These are phyloP conservation scores for Amphipyra berbera DNA, from an alignment of 2,888 invertebrate species.

Conservation along the genomic window DNA sequence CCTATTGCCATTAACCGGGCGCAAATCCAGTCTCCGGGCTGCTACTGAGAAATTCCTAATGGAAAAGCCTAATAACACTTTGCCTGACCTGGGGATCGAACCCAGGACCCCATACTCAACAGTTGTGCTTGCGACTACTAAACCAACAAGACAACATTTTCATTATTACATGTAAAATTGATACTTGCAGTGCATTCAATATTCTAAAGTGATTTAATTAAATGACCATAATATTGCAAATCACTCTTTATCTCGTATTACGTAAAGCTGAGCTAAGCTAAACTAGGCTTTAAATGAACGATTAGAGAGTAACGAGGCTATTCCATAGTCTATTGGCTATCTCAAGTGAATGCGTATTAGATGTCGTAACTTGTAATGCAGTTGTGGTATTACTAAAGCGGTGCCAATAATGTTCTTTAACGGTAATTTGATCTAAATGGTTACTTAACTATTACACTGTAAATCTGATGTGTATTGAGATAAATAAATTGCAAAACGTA, in stretches of 20 bases:
- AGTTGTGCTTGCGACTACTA: too few species aligned
- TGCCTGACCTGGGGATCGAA: too few species aligned
- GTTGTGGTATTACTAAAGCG: conserved; percentile 5
- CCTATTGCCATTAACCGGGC: too few species aligned
- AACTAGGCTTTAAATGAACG: conserved; percentile 19
- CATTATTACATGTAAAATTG: too few species aligned
- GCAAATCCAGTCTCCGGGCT: too few species aligned
- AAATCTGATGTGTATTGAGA: not conserved
- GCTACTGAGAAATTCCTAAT: too few species aligned
- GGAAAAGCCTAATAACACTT: too few species aligned
- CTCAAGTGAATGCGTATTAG: conserved; percentile 29
- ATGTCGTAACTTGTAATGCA: conserved; percentile 12
- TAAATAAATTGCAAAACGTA: conserved; percentile 1
- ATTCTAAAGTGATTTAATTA: conserved; percentile 1
- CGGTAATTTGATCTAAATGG: conserved; percentile 10
- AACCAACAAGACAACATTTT: too few species aligned
- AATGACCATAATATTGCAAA: conserved; percentile 3
- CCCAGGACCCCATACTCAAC: too few species aligned
- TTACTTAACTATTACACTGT: conserved; percentile 1
- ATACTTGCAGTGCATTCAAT: not conserved
- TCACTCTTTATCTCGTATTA: conserved; percentile 7
- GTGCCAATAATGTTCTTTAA: conserved; percentile 29
- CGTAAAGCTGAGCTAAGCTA: conserved; percentile 19
- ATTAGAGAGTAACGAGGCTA: conserved; percentile 25
- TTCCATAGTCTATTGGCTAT: conserved; percentile 23